These are phyloP conservation scores for Cercocebus atys DNA, from an alignment of 2,113 vertebrate species.

Conservation along the genomic window DNA sequence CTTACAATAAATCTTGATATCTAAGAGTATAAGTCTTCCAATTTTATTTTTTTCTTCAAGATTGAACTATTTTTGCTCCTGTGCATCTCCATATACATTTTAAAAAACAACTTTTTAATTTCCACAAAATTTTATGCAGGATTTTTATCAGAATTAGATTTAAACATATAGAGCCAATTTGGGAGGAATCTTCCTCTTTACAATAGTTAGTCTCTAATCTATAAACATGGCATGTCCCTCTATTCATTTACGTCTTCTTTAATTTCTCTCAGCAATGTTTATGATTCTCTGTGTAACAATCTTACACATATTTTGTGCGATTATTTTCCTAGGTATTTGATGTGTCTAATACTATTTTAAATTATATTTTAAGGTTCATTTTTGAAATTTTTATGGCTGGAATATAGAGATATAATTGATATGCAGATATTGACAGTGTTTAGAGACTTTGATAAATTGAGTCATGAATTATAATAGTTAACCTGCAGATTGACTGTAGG, in stretches of 20 bases:
- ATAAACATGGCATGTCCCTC: background rate
- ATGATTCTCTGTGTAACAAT: background rate
- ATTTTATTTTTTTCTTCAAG: slow-evolving; percentile 1
- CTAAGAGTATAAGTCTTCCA: background rate
- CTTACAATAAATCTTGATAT: background rate
- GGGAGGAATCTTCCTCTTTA: background rate
- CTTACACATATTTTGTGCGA: background rate
- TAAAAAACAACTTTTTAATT: background rate
- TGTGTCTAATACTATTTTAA: slow-evolving; percentile 11
- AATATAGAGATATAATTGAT: background rate
- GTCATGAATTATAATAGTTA: background rate
- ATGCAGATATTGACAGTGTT: background rate
- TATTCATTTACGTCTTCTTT: background rate
- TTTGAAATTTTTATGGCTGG: background rate
- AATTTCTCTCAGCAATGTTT: background rate
- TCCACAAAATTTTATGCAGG: background rate
- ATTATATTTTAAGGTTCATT: background rate
- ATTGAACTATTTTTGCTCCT: background rate
- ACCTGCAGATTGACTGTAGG: background rate
- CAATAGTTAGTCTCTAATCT: background rate
- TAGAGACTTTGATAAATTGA: slow-evolving; percentile 14
- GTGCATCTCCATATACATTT: background rate
- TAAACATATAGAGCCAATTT: background rate
- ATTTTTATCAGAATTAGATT: slow-evolving; percentile 34
- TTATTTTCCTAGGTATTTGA: background rate